Evolutionary conservation across 2,888 invertebrate genomes (phyloP).

Genomic region (Acanthosepion esculentum): DNA sequence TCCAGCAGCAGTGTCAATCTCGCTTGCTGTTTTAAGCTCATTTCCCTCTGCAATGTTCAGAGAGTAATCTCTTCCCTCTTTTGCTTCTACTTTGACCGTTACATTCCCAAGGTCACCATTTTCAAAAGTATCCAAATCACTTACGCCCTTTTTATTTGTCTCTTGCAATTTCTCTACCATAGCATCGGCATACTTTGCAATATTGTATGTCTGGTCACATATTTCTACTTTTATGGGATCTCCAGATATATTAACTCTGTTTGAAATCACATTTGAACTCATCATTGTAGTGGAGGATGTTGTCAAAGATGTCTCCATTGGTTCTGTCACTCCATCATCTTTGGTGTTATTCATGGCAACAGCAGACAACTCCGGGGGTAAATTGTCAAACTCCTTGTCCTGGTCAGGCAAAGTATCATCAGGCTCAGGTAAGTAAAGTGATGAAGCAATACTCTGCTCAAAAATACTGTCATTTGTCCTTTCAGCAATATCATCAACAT

Average conservation of each 20-base stretch:
- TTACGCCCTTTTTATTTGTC: not conserved
- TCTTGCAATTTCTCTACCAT: not conserved
- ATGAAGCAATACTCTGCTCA: conserved; percentile 66
- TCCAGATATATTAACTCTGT: not conserved
- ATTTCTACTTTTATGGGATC: not conserved
- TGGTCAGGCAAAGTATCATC: conserved; percentile 59
- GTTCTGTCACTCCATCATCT: not conserved
- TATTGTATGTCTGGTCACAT: not conserved
- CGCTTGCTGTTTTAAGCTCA: conserved; percentile 48
- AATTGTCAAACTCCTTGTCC: conserved; percentile 63
- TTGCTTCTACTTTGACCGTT: conserved; percentile 44
- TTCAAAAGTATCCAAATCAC: not conserved
- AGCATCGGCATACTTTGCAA: not conserved
- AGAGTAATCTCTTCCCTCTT: too few species aligned
- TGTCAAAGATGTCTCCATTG: not conserved
- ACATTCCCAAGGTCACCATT: not conserved
- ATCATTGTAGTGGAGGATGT: not conserved
- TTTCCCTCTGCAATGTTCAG: conserved; percentile 34
- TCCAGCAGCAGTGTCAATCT: conserved; percentile 38
- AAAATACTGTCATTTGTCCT: conserved; percentile 65
- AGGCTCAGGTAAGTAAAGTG: conserved; percentile 73
- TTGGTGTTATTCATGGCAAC: conserved; percentile 40
- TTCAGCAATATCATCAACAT: conserved; percentile 54
- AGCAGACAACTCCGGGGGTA: conserved; percentile 63
- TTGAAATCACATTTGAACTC: not conserved